Evolutionary conservation across 2,888 invertebrate species (phyloP).

Genomic region (Tuberolachnus salignus): DNA sequence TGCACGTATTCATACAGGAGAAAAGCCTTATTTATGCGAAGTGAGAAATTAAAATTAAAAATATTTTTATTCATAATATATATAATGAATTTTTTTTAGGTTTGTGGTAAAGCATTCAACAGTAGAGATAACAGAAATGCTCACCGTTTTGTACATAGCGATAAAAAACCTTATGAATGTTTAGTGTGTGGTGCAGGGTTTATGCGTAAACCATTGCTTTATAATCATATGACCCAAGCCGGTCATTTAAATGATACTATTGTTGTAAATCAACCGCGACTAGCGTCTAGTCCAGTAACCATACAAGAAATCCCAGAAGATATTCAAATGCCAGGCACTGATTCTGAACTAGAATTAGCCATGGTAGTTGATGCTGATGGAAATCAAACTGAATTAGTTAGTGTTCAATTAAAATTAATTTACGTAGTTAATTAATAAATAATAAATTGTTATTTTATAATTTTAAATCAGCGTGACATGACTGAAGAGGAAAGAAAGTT

Average conservation of each 20-base stretch:
- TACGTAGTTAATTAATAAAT: background rate
- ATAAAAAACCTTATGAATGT: constrained; percentile 86
- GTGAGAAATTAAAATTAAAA: constrained; percentile 62
- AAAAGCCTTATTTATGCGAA: constrained; percentile 77
- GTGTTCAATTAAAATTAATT: constrained; percentile 58
- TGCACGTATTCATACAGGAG: constrained; percentile 77
- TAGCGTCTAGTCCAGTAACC: constrained; percentile 65
- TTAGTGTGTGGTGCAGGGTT: constrained; percentile 80
- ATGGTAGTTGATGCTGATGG: constrained; percentile 61
- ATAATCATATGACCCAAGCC: constrained; percentile 75
- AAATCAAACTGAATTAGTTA: constrained; percentile 58
- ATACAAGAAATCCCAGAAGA: constrained; percentile 58
- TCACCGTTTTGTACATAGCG: constrained; percentile 83
- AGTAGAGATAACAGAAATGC: constrained; percentile 84
- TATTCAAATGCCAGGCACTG: constrained; percentile 61
- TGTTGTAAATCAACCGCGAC: constrained; percentile 79
- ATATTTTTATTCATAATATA: constrained; percentile 3
- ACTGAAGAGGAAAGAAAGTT: constrained; percentile 61
- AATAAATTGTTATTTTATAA: background rate
- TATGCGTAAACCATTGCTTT: constrained; percentile 80
- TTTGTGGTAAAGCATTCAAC: constrained; percentile 84
- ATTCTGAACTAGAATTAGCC: constrained; percentile 63
- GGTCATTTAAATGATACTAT: constrained; percentile 81
- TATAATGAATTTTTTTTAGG: constrained; percentile 63
- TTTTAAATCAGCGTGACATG: constrained; percentile 45